Evolutionary conservation across 2,888 invertebrate species (phyloP), one percentile per base, ranked within the genome.

Genomic region (Netelia inedita): DNA sequence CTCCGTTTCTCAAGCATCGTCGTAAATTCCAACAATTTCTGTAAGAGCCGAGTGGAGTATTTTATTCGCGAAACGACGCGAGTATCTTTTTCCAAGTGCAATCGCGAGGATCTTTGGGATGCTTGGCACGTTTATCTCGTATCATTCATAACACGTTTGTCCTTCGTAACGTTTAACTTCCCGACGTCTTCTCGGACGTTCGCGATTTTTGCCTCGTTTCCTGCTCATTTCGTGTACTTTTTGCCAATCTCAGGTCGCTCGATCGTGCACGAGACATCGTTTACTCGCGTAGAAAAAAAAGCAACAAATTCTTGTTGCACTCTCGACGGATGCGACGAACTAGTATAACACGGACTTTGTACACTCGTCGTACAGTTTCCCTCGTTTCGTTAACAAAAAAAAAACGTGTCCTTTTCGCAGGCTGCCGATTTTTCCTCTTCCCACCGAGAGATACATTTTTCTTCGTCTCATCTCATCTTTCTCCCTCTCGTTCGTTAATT

Each of bases 81-180:
- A 65, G n/a, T 41, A 14, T 19, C 66, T 65, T 66, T 75, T 75
- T 61, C 68, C 61, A 41, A 41, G 50, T 21, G 23, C 46, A 43
- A 46, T 14, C 28, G 3, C 3, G 28, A 28, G 28, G 2, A 46
- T 63, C 59, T 69, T 78, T 61, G 50, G 63, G 43, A 78, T 61
- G 50, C 69, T 14, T 35, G n/a, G 69, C 78, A 78, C 69, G 69
- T 78, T 78, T n/a, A 50, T 28, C 19, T 57, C 63, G 35, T n/a
- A 21, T 23, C 53, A 9, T 55, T 55, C 66, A 19, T 21, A 43
- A 46, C 43, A n/a, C 35, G 5, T 14, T 35, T 65, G 23, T 65
- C 63, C 9, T 8, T 46, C 35, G 63, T 55, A 16, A 9, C 19
- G 55, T 55, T 55, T 55, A 16, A 55, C 19, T 55, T 28, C n/a